Base-by-base conservation (phyloP, 2,888 invertebrate genomes). In the Tenthredo amoena region DNA sequence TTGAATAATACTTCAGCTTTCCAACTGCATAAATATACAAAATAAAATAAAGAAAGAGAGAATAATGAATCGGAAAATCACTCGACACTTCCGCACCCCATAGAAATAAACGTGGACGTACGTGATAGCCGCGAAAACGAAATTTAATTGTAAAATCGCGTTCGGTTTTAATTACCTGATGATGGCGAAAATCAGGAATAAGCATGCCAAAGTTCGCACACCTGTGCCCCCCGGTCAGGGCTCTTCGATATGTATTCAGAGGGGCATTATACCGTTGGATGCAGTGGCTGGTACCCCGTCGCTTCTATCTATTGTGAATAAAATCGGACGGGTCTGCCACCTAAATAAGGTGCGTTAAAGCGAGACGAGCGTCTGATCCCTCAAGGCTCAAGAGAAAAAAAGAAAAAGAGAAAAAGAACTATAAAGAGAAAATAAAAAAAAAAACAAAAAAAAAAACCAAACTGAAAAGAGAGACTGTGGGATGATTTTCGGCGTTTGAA, bases 281-380 rank as follows among this genome's bases (percentile, higher is more conserved):
- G 79, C 86, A 72, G 86, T 86, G 86, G 86, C 85, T 85, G 86
- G 85, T 84, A 74, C 72, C 86, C 86, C 85, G 86, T 85, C 68
- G 85, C 50, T 85, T 58, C 50, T 12, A 37, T 68, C 84, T 81
- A 86, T 86, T 86, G 86, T 86, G 81, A 72, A 34, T 81, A 81
- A 81, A 81, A 81, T 81, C 81, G 34, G 62, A 50, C 77, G 77
- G 50, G 77, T 50, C 77, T 77, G 77, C 77, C 77, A 77, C 31
- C 77, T 77, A 77, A 77, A 77, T 77, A 77, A 77, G 77, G 77
- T 55, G 77, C 77, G 77, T 77, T 77, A 77, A 77, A 77, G 77
- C 77, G 77, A 77, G 77, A 77, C 77, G 77, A 77, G 40, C n/a
- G 40, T 43, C 72, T 40, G 72, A 74, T 74, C 72, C 72, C 72